Base-by-base conservation (phyloP, 2,113 vertebrate species). In the Ophiodon elongatus region DNA sequence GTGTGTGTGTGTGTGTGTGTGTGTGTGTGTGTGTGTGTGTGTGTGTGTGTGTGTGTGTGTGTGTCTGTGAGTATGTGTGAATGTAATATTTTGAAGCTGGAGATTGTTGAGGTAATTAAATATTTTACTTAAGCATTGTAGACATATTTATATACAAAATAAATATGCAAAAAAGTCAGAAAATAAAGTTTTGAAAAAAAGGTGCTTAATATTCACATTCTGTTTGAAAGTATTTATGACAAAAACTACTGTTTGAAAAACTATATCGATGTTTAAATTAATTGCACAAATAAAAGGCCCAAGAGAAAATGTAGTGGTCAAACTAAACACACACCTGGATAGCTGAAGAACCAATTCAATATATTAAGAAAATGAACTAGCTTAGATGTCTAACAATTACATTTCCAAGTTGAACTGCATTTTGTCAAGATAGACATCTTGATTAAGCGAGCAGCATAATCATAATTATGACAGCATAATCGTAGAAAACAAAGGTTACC, bases 11-110 rank as follows among this genome's bases (percentile, higher is more conserved):
- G 37, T 23, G 45, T 15, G 14, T 68, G 15, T 31, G n/a, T n/a
- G n/a, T n/a, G n/a, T n/a, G n/a, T n/a, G n/a, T n/a, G n/a, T n/a
- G n/a, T n/a, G 27, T 47, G n/a, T 41, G 50, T 65, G 59, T 52
- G 27, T 77, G 45, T 47, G 17, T 64, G 31, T 52, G 41, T 45
- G 45, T 65, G 59, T 41, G 41, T 72, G 35, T 57, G 13, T 57
- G n/a, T 56, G 35, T 64, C 10, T 19, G 4, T 2, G 9, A 11
- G 3, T 73, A 33, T 45, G 31, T 23, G 43, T 50, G 31, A 35
- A 25, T 64, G 60, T 5, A 64, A 50, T 35, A 68, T 68, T 81
- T 84, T 62, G 19, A 81, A 75, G 54, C 54, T 41, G 23, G 45
- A 60, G 6, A 2, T 39, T 50, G 43, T 37, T 75, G 11, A 69